Percentiles rank a stretch among this genome's conserved stretches.
Evolutionary conservation across 2,797 vertebrate genomes (phyloP).

Genomic region (Poecilia wingei): DNA sequence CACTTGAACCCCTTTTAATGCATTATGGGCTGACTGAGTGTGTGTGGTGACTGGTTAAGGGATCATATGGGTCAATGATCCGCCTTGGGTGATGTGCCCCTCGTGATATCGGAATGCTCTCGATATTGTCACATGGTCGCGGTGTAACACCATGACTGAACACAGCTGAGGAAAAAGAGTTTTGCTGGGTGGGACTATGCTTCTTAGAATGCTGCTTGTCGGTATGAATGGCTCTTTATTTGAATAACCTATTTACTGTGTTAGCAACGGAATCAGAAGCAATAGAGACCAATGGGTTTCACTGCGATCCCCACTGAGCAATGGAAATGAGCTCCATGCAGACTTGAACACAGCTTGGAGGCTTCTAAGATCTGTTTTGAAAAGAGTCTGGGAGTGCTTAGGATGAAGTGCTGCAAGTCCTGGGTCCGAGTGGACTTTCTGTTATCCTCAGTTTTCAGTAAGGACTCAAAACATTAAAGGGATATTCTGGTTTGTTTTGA

Average conservation of each 20-base stretch:
- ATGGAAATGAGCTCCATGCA: slow-evolving; percentile 13
- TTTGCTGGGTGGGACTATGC: slow-evolving; percentile 32
- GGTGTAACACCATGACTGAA: slow-evolving; percentile 46
- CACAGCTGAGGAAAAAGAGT: slow-evolving; percentile 26
- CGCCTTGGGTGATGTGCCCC: slow-evolving; percentile 53
- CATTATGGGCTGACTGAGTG: slow-evolving; percentile 20
- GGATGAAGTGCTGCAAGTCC: slow-evolving; percentile 7
- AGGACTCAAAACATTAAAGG: background rate
- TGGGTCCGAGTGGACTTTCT: background rate
- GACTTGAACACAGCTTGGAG: background rate
- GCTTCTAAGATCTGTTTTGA: slow-evolving; percentile 12
- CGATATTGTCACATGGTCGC: slow-evolving; percentile 64
- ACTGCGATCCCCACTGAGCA: slow-evolving; percentile 17
- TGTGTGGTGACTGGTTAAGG: slow-evolving; percentile 49
- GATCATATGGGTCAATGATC: slow-evolving; percentile 64
- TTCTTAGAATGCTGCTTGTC: background rate
- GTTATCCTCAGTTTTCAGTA: background rate
- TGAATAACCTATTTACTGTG: slow-evolving; percentile 31
- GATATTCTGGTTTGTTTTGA: background rate
- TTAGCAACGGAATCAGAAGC: slow-evolving; percentile 25
- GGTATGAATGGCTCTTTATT: slow-evolving; percentile 29
- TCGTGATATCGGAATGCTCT: slow-evolving; percentile 64
- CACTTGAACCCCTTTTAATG: slow-evolving; percentile 29
- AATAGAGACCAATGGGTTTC: slow-evolving; percentile 1
- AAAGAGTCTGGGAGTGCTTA: background rate